These are phyloP conservation scores for Clarias platycephalus DNA, from an alignment of 2,797 vertebrate genomes.

Conservation along the genomic window DNA sequence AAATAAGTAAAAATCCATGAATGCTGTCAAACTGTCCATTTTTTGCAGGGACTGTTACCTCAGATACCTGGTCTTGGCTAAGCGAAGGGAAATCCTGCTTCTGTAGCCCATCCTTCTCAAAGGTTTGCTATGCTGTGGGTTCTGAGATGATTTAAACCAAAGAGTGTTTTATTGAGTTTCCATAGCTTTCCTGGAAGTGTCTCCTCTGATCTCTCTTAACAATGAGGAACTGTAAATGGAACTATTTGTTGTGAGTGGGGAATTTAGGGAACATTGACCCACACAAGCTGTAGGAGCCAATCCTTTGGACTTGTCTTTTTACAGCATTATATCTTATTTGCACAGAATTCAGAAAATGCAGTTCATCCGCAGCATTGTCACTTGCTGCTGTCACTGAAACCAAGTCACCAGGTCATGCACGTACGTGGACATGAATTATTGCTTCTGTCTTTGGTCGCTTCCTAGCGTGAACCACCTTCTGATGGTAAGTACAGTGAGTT, in stretches of 20 bases:
- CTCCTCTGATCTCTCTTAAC: neutral
- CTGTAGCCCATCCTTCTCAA: neutral
- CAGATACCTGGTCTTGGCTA: neutral
- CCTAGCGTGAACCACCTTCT: neutral
- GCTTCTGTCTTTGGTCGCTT: too few species aligned
- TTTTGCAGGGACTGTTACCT: neutral
- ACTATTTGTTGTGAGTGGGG: neutral
- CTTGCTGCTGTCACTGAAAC: too few species aligned
- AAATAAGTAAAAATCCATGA: too few species aligned
- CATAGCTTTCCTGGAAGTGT: neutral
- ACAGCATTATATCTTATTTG: neutral
- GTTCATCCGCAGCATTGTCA: neutral
- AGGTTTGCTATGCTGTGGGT: neutral
- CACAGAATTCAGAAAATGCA: too few species aligned
- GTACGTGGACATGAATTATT: neutral
- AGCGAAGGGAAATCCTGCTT: neutral
- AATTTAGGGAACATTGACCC: neutral
- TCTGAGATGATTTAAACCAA: neutral
- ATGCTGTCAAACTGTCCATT: too few species aligned
- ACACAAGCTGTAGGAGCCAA: neutral
- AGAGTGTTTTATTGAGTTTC: neutral
- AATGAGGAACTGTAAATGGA: neutral
- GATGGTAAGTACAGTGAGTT: neutral
- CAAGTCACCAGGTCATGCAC: too few species aligned
- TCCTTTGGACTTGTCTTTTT: neutral